phyloP scores from a whole-genome alignment of 2,797 vertebrate genomes.

The Sebastes matsubarae region DNA sequence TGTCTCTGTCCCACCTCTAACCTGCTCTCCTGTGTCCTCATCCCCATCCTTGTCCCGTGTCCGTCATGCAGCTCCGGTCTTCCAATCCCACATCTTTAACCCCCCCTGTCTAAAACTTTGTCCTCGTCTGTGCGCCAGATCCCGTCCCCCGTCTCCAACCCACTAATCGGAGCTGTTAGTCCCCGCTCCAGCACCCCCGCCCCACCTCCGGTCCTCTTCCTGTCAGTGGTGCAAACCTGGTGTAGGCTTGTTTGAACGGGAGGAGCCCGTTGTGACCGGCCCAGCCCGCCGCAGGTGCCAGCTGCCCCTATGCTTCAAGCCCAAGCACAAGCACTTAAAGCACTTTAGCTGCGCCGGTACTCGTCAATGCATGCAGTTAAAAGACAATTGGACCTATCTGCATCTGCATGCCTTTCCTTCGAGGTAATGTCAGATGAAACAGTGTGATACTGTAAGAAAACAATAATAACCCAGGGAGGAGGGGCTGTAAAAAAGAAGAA shows the following conservation, averaged over 20 bases:
- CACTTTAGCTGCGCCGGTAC: slow-evolving; percentile 82
- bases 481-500: slow-evolving; percentile 10
- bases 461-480: slow-evolving; percentile 48
- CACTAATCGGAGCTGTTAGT: slow-evolving; percentile 5
- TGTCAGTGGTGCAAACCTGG: slow-evolving; percentile 67
- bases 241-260: slow-evolving; percentile 70
- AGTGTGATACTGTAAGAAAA: slow-evolving; percentile 66
- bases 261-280: slow-evolving; percentile 59
- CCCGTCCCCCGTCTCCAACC: background rate
- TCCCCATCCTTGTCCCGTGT: background rate
- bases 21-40: background rate
- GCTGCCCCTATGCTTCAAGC: slow-evolving; percentile 77
- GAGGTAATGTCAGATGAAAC: slow-evolving; percentile 62
- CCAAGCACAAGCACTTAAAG: slow-evolving; percentile 88
- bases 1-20: background rate
- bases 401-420: slow-evolving; percentile 61
- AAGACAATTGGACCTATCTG: slow-evolving; percentile 76
- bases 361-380: slow-evolving; percentile 74
- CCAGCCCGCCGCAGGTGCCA: slow-evolving; percentile 68
- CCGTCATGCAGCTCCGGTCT: slow-evolving; percentile 6
- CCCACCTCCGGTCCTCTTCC: slow-evolving; percentile 44
- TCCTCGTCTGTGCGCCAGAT: slow-evolving; percentile 47
- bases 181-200: slow-evolving; percentile 35
- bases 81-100: background rate
- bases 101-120: background rate